Percentiles rank a stretch among this genome's conserved stretches.
Conservation (phyloP, 2,797 vertebrate species). For the Megalops cyprinoides region DNA sequence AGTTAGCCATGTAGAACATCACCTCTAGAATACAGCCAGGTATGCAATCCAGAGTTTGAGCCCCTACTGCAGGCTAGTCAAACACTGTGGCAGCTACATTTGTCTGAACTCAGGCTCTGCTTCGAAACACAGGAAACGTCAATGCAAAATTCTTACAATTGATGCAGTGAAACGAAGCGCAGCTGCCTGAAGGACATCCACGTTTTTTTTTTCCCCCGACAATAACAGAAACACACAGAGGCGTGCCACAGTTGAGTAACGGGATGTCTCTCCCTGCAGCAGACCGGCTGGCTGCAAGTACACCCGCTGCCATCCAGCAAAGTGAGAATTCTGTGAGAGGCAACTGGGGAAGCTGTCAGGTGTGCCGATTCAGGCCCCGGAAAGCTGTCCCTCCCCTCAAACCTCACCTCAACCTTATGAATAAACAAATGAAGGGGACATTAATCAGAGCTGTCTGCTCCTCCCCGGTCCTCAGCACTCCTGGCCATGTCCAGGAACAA, state of each 20-base stretch:
- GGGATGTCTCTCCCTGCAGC: not conserved
- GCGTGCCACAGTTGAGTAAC: not conserved
- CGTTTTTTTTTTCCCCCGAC: not conserved
- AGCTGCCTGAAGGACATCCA: not conserved
- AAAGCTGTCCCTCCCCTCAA: not conserved
- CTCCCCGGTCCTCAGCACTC: not conserved
- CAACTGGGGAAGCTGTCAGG: not conserved
- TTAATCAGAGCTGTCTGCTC: constrained; percentile 2
- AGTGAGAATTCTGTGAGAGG: not conserved
- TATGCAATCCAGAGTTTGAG: too few relatives aligned
- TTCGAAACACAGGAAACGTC: not conserved
- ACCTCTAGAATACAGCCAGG: too few relatives aligned
- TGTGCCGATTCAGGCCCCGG: not conserved
- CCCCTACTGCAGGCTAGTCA: too few relatives aligned
- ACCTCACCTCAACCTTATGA: not conserved
- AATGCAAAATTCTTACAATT: not conserved
- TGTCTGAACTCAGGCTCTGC: not conserved
- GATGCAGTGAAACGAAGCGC: constrained; percentile 3
- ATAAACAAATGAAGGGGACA: constrained; percentile 10
- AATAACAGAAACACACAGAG: not conserved
- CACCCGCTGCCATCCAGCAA: not conserved
- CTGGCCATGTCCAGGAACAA: not conserved
- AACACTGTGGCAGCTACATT: too few relatives aligned
- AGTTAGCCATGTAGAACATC: too few relatives aligned
- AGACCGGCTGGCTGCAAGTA: not conserved